Percentiles rank a stretch among this genome's conserved stretches.
These are phyloP conservation scores for Trachelipus rathkii DNA, from an alignment of 1,140 invertebrate genomes.

Conservation along the genomic window DNA sequence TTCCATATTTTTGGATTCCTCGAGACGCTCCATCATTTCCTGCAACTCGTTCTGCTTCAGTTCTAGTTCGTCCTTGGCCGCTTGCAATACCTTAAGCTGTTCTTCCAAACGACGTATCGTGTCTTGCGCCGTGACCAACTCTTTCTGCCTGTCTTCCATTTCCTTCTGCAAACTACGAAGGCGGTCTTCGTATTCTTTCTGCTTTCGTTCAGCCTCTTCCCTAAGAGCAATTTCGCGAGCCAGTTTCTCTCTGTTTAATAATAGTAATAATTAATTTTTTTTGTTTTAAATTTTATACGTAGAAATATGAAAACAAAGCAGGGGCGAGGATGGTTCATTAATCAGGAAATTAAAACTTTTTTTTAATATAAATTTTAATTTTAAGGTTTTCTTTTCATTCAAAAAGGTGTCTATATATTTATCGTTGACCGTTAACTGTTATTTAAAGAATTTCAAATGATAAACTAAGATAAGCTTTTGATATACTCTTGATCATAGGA, in stretches of 20 bases:
- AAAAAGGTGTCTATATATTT: no score
- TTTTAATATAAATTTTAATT: no score
- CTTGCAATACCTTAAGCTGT: slow-evolving; percentile 80
- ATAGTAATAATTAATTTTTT: background rate
- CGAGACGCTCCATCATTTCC: slow-evolving; percentile 85
- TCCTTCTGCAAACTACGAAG: slow-evolving; percentile 60
- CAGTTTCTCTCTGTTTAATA: slow-evolving; percentile 64
- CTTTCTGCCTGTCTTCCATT: slow-evolving; percentile 75
- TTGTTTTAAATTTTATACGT: no score
- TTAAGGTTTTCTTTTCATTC: no score
- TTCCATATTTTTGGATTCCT: slow-evolving; percentile 84
- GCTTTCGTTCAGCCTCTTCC: slow-evolving; percentile 78
- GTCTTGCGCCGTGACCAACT: slow-evolving; percentile 79
- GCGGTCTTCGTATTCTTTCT: slow-evolving; percentile 89
- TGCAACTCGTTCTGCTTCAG: slow-evolving; percentile 74
- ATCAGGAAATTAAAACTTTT: no score
- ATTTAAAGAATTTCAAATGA: no score
- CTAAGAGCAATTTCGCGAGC: slow-evolving; percentile 91
- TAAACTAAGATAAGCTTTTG: no score
- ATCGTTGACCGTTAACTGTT: no score
- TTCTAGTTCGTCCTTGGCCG: slow-evolving; percentile 91
- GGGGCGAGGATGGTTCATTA: no score
- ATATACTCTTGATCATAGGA: no score
- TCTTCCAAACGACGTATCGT: slow-evolving; percentile 92
- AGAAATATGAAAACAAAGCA: no score